Percentiles rank a stretch among this genome's conserved stretches.
Conservation (phyloP, 1,140 invertebrate genomes). For the Drosophila asahinai region DNA sequence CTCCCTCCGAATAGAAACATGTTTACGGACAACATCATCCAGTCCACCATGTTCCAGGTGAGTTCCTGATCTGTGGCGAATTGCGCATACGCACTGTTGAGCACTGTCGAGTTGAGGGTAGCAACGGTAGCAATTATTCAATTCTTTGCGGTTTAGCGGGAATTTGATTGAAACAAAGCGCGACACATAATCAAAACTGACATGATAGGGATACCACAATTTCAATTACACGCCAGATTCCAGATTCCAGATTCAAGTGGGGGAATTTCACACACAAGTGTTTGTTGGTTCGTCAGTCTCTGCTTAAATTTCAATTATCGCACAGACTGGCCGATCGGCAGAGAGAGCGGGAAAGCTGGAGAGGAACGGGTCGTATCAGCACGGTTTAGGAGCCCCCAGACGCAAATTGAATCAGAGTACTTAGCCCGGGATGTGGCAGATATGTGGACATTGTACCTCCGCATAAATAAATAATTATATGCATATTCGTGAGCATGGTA, state of each 20-base stretch:
- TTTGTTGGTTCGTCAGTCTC: constrained; percentile 6
- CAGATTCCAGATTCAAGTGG: constrained; percentile 36
- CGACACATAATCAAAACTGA: constrained; percentile 77
- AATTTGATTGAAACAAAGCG: constrained; percentile 70
- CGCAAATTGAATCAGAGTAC: constrained; percentile 70
- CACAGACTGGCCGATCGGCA: constrained; percentile 20
- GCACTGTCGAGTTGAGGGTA: constrained; percentile 2
- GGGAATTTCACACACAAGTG: constrained; percentile 50
- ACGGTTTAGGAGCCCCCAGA: constrained; percentile 47
- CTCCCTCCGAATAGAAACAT: constrained; percentile 88
- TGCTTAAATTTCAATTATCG: constrained; percentile 66
- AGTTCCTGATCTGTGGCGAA: constrained; percentile 13
- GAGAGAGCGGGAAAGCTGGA: background rate
- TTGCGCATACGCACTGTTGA: constrained; percentile 55
- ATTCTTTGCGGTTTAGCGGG: constrained; percentile 64
- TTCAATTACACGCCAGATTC: constrained; percentile 57
- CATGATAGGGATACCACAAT: constrained; percentile 80
- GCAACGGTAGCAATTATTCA: constrained; percentile 72
- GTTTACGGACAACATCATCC: constrained; percentile 95
- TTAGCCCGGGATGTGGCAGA: constrained; percentile 32
- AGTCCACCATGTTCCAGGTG: constrained; percentile 91
- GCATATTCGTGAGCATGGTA: constrained; percentile 9
- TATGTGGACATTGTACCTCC: constrained; percentile 49
- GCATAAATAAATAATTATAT: constrained; percentile 38
- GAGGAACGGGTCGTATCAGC: constrained; percentile 20